Evolutionary conservation across 2,113 vertebrate genomes (phyloP), one percentile per base, ranked within the genome.

Genomic region (Bos javanicus): DNA sequence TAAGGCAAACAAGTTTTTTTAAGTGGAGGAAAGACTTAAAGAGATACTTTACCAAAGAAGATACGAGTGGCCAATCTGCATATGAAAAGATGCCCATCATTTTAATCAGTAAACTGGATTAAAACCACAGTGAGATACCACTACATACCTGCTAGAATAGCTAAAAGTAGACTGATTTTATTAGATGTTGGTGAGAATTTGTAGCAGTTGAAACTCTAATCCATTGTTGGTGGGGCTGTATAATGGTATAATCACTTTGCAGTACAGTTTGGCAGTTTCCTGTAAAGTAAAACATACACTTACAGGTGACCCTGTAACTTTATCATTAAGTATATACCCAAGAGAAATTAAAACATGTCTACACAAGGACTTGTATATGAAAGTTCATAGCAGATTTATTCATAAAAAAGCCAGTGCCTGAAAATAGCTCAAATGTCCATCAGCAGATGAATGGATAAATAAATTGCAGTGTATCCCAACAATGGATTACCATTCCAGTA

Each of bases 151-250:
- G 33, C 62, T 80, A 87, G 36, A 94, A 64, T 50, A 64, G 67
- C 90, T 89, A 71, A 87, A 95, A 46, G 94, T 91, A 81, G n/a
- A 85, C 30, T 76, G 30, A 28, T 92, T 81, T 59, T 96, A 57
- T 6, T 36, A 50, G 13, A 23, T 92, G 7, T 59, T 90, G n/a
- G 19, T 96, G 57, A 81, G 59, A 92, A 83, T 95, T 84, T 91
- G 3, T 74, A 87, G 57, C 25, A 85, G 3, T 84, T 93, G 50
- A 23, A 92, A 84, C 26, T 56, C 25, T 7, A 48, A 21, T 81
- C 67, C 48, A 33, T 54, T 90, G 28, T 86, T 80, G 36, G 11
- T 94, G 46, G 71, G 21, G 12, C 56, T 87, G 30, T 95, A 88
- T 95, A 88, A 80, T 84, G 54, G 25, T 83, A 90, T 6, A 93